Conservation (phyloP, 2,888 invertebrate species). For the Amblyjoppa proteus region DNA sequence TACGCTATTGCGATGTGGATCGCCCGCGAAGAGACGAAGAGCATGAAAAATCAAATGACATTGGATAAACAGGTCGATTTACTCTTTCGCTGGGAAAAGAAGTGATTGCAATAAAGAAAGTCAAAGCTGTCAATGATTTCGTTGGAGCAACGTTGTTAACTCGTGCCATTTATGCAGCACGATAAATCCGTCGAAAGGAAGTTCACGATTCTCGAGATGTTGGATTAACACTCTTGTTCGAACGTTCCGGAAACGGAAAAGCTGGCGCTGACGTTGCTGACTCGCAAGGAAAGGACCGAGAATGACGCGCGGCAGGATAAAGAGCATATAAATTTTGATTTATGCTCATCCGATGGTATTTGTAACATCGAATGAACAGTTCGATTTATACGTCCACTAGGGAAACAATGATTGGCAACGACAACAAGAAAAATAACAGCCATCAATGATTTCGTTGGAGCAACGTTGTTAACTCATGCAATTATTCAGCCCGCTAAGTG, state of each 20-base stretch:
- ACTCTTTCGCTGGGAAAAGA: neutral
- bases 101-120: too few relatives aligned
- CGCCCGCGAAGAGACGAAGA: conserved; percentile 5
- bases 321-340: too few relatives aligned
- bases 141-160: too few relatives aligned
- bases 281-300: too few relatives aligned
- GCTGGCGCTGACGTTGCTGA: conserved; percentile 24
- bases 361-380: too few relatives aligned
- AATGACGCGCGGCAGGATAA: neutral
- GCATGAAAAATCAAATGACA: neutral
- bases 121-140: too few relatives aligned
- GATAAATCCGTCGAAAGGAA: neutral
- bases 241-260: conserved; percentile 35
- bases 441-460: too few relatives aligned
- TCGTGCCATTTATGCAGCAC: neutral
- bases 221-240: neutral
- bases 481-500: neutral
- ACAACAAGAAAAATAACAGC: too few relatives aligned
- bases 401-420: too few relatives aligned
- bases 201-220: neutral
- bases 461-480: too few relatives aligned
- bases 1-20: neutral
- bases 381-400: too few relatives aligned
- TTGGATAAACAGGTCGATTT: neutral
- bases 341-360: too few relatives aligned